A percentile compares a stretch with the other conserved stretches of the same genome.
These are phyloP conservation scores for Himalopsyche kuldschensis DNA, from an alignment of 2,888 invertebrate genomes.

Conservation along the genomic window DNA sequence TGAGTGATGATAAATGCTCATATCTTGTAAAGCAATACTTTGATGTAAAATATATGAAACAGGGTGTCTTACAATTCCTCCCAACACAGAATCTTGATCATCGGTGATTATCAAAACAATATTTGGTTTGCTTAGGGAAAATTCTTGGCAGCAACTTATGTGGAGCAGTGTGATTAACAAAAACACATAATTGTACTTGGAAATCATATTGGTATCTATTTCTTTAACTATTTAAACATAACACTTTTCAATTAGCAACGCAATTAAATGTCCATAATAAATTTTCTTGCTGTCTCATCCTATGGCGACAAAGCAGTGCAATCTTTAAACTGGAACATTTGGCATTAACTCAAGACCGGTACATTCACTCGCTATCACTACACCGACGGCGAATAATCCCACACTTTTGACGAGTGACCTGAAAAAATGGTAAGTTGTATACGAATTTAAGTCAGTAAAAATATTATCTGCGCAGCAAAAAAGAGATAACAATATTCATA, in stretches of 20 bases:
- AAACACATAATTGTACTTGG: conserved; percentile 42
- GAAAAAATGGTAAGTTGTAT: conserved; percentile 43
- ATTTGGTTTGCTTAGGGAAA: conserved; percentile 60
- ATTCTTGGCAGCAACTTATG: conserved; percentile 43
- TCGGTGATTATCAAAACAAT: conserved; percentile 80
- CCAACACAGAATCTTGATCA: conserved; percentile 80
- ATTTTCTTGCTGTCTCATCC: neutral
- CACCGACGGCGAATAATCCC: conserved; percentile 75
- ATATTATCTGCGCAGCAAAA: neutral
- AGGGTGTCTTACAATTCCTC: conserved; percentile 68
- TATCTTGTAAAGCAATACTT: too few species aligned
- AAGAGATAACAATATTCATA: neutral
- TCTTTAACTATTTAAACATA: neutral
- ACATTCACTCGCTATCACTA: conserved; percentile 78
- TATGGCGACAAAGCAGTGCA: neutral
- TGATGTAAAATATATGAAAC: neutral
- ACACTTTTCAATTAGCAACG: neutral
- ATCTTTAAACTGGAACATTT: conserved; percentile 47
- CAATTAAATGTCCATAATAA: neutral
- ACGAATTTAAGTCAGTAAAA: neutral
- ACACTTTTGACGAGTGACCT: conserved; percentile 83
- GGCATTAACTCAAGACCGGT: conserved; percentile 75
- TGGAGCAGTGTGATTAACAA: conserved; percentile 43
- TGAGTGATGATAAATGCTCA: too few species aligned
- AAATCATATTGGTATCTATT: conserved; percentile 19